phyloP scores from a whole-genome alignment of 2,888 invertebrate genomes.

The Octonoba sinensis region DNA sequence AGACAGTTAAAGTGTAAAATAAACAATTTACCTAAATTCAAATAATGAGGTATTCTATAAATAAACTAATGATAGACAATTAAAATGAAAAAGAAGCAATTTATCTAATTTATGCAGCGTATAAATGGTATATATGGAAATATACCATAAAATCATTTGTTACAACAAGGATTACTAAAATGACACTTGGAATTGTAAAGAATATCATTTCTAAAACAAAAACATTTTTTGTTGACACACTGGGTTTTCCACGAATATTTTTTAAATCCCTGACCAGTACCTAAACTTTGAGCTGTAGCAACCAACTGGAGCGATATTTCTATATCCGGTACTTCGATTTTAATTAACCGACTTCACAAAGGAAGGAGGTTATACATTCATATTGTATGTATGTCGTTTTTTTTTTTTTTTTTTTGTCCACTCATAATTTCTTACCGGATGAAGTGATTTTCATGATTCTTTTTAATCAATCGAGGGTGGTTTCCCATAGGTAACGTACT shows the following conservation, averaged over 20 bases:
- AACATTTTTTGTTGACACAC: conserved; percentile 48
- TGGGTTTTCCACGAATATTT: conserved; percentile 54
- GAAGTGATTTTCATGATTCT: too few species aligned
- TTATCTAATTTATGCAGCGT: conserved; percentile 48
- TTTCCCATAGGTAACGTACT: too few species aligned
- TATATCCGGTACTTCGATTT: conserved; percentile 52
- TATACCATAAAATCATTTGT: conserved; percentile 43
- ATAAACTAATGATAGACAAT: conserved; percentile 48
- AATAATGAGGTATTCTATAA: too few species aligned
- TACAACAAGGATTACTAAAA: too few species aligned
- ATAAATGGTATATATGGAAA: conserved; percentile 47
- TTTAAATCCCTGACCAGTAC: conserved; percentile 53
- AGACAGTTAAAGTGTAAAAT: conserved; percentile 44
- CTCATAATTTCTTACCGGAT: too few species aligned
- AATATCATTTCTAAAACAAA: conserved; percentile 45
- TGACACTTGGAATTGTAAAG: too few species aligned
- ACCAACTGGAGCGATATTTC: conserved; percentile 49
- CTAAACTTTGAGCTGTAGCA: conserved; percentile 59
- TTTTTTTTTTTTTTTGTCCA: too few species aligned
- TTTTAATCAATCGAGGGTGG: too few species aligned
- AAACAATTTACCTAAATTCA: conserved; percentile 42
- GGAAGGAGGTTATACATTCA: too few species aligned
- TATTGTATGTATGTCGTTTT: too few species aligned
- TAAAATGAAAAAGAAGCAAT: conserved; percentile 48
- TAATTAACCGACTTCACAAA: too few species aligned